Evolutionary conservation across 2,797 vertebrate genomes (phyloP), one percentile per base, ranked within the genome.

Genomic region (Crocidura indochinensis): DNA sequence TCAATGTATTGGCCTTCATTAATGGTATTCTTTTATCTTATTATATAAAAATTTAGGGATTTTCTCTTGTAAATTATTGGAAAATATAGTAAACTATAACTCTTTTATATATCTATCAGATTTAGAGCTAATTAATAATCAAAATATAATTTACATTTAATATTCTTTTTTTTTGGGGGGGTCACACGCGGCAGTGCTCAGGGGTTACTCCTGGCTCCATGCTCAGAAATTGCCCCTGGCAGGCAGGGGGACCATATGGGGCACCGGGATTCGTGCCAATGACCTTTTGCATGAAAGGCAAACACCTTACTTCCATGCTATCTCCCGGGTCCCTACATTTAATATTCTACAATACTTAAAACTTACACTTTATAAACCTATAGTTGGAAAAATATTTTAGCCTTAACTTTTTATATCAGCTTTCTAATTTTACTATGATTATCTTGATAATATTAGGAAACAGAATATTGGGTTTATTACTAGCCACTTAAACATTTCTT

Each of bases 1-100:
- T 90, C 17, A 78, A 84, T 6, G 6, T 94, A 4, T 88, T 87
- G 20, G 46, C 53, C 72, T 94, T 68, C 19, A 92, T 89, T 92
- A 92, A 86, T 92, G 47, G 49, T 31, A 74, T 10, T 17, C 11
- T 77, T 60, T 84, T 83, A 12, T 64, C 92, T 79, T 84, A 44
- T 9, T 68, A 74, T 67, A 15, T n/a, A 82, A 82, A 10, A 82
- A 8, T n/a, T 24, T 31, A 0, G 49, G 22, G 12, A 0, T 26
- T 60, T 44, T 38, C 17, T 5, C 6, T 7, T 19, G 71, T 60
- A 91, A 5, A 44, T 79, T 38, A 92, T 80, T 76, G 8, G 20
- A 49, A 83, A 73, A 80, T 19, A 29, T 29, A 10, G 24, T 20
- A 2, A n/a, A 49, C 4, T 44, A 64, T 62, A 31, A 0, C 1